Evolutionary conservation across 2,888 invertebrate species (phyloP).

Genomic region (Pemphredon lugubris): DNA sequence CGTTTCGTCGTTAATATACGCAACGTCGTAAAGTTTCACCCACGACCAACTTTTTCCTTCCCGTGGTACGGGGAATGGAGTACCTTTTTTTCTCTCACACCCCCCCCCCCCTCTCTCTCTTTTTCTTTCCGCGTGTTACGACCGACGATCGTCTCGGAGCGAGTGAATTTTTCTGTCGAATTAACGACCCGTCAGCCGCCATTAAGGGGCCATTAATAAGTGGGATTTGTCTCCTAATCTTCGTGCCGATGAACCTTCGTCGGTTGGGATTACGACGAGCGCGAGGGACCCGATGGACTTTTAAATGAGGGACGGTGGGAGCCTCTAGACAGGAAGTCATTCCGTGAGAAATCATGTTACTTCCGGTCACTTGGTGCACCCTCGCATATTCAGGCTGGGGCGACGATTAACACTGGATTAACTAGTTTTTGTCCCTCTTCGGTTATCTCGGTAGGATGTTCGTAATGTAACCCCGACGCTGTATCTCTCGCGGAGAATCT

Average conservation of each 20-base stretch:
- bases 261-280: constrained; percentile 31
- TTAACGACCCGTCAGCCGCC: constrained; percentile 14
- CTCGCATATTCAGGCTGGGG: constrained; percentile 39
- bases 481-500: constrained; percentile 3
- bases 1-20: no score
- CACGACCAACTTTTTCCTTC: no score
- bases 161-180: constrained; percentile 5
- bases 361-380: constrained; percentile 72
- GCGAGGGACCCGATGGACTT: constrained; percentile 48
- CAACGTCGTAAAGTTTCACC: no score
- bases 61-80: no score
- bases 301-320: constrained; percentile 53
- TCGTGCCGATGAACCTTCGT: constrained; percentile 52
- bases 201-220: constrained; percentile 22
- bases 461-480: neutral
- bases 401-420: constrained; percentile 63
- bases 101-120: no score
- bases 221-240: constrained; percentile 26
- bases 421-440: constrained; percentile 41
- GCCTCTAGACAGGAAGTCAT: constrained; percentile 72
- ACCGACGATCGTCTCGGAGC: neutral
- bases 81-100: no score
- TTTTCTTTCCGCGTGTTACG: neutral
- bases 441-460: constrained; percentile 6
- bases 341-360: constrained; percentile 77